Evolutionary conservation across 1,140 invertebrate species (phyloP), one percentile per base, ranked within the genome.

Genomic region (Pollicipes pollicipes): DNA sequence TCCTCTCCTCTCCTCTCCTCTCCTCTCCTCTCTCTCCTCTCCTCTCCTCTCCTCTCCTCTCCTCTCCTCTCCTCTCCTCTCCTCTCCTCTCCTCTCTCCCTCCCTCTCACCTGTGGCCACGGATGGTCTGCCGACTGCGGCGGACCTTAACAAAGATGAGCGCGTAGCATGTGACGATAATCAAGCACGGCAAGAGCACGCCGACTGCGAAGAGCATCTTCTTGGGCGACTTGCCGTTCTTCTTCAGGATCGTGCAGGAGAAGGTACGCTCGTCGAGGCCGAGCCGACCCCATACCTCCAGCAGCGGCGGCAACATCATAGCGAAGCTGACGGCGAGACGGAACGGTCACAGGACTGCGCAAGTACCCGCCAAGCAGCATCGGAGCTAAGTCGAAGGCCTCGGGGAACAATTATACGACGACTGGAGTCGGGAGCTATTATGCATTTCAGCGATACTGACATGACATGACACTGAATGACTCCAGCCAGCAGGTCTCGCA

Each of bases 151-250:
- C 88, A 76, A 90, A 93, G 72, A 93, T 93, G 80, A 89, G 90
- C 0, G 88, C 85, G 80, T 93, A 94, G 29, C 88, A 91, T 35
- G 88, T 81, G 30, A 90, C 88, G 73, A 93, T 93, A 3, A 89
- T 88, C 2, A 90, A 75, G 74, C 89, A 92, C 0, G 90, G 91
- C 37, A 93, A 77, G 16, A 90, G 82, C 76, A 93, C 91, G 6
- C 88, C 90, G 72, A 93, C 83, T 0, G 90, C 80, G 80, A 93
- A 93, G 0, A 93, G 80, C 69, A 90, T 86, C 77, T 91, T 91
- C 80, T 93, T 93, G 0, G 91, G 91, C 10, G 90, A 93, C 37
- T 78, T 81, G 30, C 82, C 84, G 26, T 86, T 85, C 73, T 90
- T 82, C 69, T 77, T 77, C 8, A 93, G 81, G 70, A 93, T 91